Evolutionary conservation across 2,888 invertebrate genomes (phyloP).

Genomic region (Pristionchus maxplancki): DNA sequence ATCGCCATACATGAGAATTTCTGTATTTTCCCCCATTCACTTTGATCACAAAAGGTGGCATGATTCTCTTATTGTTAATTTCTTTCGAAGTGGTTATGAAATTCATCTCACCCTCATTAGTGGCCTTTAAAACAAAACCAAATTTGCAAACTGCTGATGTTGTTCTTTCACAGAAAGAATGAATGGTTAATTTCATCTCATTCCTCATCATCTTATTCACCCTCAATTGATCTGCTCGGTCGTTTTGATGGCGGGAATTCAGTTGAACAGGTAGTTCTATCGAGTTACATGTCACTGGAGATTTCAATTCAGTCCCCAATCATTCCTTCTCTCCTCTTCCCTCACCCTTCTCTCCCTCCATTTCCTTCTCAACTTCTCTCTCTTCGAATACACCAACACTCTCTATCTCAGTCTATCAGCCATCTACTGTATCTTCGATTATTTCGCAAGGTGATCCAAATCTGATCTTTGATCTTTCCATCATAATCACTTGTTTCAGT

Average conservation of each 20-base stretch:
- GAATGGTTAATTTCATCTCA: neutral
- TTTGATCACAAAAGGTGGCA: too few relatives aligned
- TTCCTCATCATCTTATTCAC: neutral
- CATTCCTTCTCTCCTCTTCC: neutral
- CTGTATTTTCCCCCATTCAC: neutral
- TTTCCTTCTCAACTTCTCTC: neutral
- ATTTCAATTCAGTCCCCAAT: neutral
- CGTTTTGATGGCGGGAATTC: neutral
- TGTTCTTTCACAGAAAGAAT: neutral
- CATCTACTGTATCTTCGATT: neutral
- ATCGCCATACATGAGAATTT: too few relatives aligned
- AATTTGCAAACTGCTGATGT: neutral
- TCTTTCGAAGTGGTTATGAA: too few relatives aligned
- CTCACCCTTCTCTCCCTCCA: neutral
- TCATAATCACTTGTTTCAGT: neutral
- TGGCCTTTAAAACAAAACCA: too few relatives aligned
- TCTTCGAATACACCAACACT: conserved; percentile 20
- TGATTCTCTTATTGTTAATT: too few relatives aligned
- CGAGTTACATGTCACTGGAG: neutral
- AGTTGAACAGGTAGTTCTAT: neutral
- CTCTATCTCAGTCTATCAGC: conserved; percentile 22
- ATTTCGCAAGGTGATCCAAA: neutral
- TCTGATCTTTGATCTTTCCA: neutral
- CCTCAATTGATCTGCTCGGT: neutral
- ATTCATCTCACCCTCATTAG: too few relatives aligned